Conservation (phyloP, 2,797 vertebrate species). For the Anolis apletophallus region DNA sequence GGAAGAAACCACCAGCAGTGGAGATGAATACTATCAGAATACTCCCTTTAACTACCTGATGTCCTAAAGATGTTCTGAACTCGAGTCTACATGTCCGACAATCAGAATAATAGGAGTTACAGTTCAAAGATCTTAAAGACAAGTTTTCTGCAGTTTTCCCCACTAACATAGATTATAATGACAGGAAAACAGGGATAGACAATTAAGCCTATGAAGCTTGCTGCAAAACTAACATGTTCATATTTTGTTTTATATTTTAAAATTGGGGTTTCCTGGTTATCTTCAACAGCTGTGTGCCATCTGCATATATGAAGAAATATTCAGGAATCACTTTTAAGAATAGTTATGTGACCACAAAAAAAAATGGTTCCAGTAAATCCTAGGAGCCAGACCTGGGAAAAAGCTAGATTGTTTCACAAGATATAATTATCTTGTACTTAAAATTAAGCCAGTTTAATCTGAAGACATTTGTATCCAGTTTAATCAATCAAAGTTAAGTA, state of each 20-base stretch:
- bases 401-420: neutral
- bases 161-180: neutral
- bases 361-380: neutral
- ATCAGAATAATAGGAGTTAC: neutral
- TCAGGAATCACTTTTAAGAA: neutral
- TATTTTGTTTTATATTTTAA: neutral
- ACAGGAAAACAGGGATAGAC: neutral
- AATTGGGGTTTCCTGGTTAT: neutral
- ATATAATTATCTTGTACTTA: conserved; percentile 2
- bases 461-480: neutral
- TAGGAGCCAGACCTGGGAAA: neutral
- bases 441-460: conserved; percentile 12
- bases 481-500: conserved; percentile 18
- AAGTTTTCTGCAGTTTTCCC: neutral
- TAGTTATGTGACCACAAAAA: neutral
- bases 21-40: neutral
- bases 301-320: neutral
- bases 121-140: neutral
- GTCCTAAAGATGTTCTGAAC: neutral
- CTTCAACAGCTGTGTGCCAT: neutral
- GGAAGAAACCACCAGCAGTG: neutral
- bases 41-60: neutral
- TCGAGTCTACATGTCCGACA: too few relatives aligned
- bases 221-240: neutral
- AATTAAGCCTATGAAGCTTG: neutral